Base-by-base conservation (phyloP, 2,113 vertebrate species). In the Varanus salvator region DNA sequence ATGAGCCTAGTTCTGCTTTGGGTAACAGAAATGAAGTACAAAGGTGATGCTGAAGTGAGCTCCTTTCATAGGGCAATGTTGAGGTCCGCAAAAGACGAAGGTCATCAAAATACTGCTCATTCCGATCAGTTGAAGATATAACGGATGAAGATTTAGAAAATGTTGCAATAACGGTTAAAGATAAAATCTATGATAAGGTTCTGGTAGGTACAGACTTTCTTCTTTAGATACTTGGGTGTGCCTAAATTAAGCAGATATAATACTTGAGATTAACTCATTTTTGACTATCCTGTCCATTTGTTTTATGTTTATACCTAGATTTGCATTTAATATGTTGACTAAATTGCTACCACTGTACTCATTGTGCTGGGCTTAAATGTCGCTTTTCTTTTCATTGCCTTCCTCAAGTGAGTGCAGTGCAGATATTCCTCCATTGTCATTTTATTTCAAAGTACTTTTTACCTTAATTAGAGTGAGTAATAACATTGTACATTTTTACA, bases 151-250 rank as follows among this genome's bases (percentile, higher is more conserved):
- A 99, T 38, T 95, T 99, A 95, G 98, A 98, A 80, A 99, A 99
- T 78, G 96, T 99, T 64, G 98, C 98, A 2, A 92, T 98, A 48
- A 98, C 98, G 11, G 96, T 98, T 94, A 98, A 98, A 96, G 99
- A 99, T 96, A 99, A 99, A 96, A 97, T 99, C 94, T 98, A 98
- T 66, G 98, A 99, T 95, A 99, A 98, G 95, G 97, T 98, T 69
- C 95, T 98, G 52, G 99, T 99, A 97, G 96, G 96, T 96, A 82
- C 21, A 75, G 95, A 31, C 44, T 34, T 5, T 69, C 50, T 88
- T 89, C 52, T 14, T 89, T 86, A 69, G 80, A 74, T 21, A 57
- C 44, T 78, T 38, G 8, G 7, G 74, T 54, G n/a, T 71, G 64
- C 6, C 15, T 29, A 38, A 44, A 8, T 2, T 57, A 57, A 50